A percentile compares a stretch with the other conserved stretches of the same genome.
Evolutionary conservation across 2,113 vertebrate species (phyloP).

Genomic region (Lucifuga dentata): DNA sequence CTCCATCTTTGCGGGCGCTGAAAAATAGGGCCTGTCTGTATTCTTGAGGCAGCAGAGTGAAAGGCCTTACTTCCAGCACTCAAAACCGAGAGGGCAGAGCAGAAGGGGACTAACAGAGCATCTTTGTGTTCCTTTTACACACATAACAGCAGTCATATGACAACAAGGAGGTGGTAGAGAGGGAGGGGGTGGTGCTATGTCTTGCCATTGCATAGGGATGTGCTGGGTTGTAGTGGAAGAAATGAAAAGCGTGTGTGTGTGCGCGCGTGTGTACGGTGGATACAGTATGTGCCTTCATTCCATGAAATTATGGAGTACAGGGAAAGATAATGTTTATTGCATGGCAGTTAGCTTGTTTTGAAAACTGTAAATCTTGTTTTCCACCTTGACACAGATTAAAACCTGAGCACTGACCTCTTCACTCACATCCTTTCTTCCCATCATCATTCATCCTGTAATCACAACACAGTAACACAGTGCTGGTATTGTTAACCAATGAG

Average conservation of each 20-base stretch:
- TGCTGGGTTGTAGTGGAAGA: slow-evolving; percentile 20
- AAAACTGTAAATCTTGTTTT: too few relatives aligned
- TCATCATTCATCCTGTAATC: slow-evolving; percentile 2
- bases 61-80: slow-evolving; percentile 68
- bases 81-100: slow-evolving; percentile 71
- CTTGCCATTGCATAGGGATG: slow-evolving; percentile 39
- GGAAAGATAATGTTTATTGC: background rate
- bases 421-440: slow-evolving; percentile 3
- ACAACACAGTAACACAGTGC: slow-evolving; percentile 1
- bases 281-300: background rate
- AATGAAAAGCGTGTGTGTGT: slow-evolving; percentile 11
- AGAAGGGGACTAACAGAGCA: slow-evolving; percentile 79
- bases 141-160: slow-evolving; percentile 83
- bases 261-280: background rate
- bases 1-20: slow-evolving; percentile 39
- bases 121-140: slow-evolving; percentile 79
- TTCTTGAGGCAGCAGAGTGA: slow-evolving; percentile 44
- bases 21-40: slow-evolving; percentile 69
- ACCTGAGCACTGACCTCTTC: slow-evolving; percentile 1
- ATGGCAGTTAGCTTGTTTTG: slow-evolving; percentile 29
- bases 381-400: slow-evolving; percentile 7
- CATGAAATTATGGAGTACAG: background rate
- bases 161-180: slow-evolving; percentile 75
- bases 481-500: background rate
- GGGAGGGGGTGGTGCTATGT: slow-evolving; percentile 44